A percentile compares a stretch with the other conserved stretches of the same genome.
phyloP scores from a whole-genome alignment of 2,113 vertebrate species.

The Ciconia maguari region DNA sequence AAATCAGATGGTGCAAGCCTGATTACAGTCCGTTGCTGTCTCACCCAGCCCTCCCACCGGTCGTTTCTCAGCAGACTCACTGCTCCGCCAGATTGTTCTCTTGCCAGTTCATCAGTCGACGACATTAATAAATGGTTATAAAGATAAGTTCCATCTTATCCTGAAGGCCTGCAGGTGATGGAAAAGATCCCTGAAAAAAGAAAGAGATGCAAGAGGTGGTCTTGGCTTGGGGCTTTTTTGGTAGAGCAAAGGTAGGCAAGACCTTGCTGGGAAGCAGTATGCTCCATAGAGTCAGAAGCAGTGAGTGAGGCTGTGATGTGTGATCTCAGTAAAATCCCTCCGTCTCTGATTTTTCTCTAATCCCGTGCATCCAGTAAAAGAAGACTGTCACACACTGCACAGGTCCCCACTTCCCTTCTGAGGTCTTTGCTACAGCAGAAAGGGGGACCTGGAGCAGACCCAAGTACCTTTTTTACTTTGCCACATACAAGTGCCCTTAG shows the following conservation, averaged over 20 bases:
- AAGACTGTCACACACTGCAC: not conserved
- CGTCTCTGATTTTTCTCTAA: not conserved
- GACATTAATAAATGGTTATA: conserved; percentile 43
- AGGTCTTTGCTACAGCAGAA: not conserved
- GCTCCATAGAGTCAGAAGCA: not conserved
- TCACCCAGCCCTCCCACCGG: conserved; percentile 30
- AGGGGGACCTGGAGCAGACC: not conserved
- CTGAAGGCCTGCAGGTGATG: conserved; percentile 14
- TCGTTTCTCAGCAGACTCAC: conserved; percentile 38
- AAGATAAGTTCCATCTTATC: conserved; percentile 40
- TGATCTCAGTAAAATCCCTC: not conserved
- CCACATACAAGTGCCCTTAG: not conserved
- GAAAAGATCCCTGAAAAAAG: conserved; percentile 9
- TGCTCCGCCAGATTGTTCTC: not conserved
- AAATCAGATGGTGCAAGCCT: conserved; percentile 37
- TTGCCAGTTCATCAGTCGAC: conserved; percentile 30
- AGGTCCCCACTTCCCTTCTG: not conserved
- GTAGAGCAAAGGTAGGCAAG: not conserved
- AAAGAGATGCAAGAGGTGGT: not conserved
- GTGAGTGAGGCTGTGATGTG: not conserved
- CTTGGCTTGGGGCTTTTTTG: not conserved
- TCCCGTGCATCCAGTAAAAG: not conserved
- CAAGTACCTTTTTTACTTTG: not conserved
- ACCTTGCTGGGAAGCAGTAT: not conserved
- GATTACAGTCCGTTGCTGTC: conserved; percentile 36